Evolutionary conservation across 2,888 invertebrate genomes (phyloP).

Genomic region (Chaetoderma sp.): DNA sequence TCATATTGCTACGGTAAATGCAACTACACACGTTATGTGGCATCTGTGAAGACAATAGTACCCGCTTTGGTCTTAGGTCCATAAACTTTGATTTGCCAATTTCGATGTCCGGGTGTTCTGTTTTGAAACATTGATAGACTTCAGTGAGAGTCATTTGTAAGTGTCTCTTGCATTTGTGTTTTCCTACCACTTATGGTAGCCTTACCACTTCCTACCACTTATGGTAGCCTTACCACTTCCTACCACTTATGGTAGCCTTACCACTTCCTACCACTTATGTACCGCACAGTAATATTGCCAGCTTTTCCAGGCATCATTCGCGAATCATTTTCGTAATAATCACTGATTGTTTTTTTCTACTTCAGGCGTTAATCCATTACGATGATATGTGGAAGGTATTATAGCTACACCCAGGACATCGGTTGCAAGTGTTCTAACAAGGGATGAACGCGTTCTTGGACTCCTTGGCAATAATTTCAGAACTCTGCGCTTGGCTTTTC

Average conservation of each 20-base stretch:
- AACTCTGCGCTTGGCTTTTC: neutral
- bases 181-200: too few relatives aligned
- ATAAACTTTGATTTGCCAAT: constrained; percentile 18
- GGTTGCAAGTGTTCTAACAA: neutral
- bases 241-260: constrained; percentile 3
- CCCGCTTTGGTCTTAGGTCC: constrained; percentile 17
- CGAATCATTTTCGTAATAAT: neutral
- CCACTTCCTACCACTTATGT: neutral
- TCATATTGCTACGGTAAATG: constrained; percentile 17
- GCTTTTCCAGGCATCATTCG: constrained; percentile 15
- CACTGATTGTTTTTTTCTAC: too few relatives aligned
- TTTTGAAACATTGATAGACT: neutral
- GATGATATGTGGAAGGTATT: too few relatives aligned
- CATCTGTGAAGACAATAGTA: neutral
- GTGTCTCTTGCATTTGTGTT: constrained; percentile 3
- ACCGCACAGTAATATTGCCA: neutral
- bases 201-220: too few relatives aligned
- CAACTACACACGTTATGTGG: constrained; percentile 22
- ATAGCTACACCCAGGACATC: too few relatives aligned
- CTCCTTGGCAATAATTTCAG: neutral
- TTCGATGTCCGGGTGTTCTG: constrained; percentile 1
- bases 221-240: too few relatives aligned
- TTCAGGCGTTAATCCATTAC: too few relatives aligned
- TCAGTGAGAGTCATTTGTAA: constrained; percentile 12
- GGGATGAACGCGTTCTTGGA: neutral